Base-by-base conservation (phyloP, 2,113 vertebrate genomes). In the Sprattus sprattus region DNA sequence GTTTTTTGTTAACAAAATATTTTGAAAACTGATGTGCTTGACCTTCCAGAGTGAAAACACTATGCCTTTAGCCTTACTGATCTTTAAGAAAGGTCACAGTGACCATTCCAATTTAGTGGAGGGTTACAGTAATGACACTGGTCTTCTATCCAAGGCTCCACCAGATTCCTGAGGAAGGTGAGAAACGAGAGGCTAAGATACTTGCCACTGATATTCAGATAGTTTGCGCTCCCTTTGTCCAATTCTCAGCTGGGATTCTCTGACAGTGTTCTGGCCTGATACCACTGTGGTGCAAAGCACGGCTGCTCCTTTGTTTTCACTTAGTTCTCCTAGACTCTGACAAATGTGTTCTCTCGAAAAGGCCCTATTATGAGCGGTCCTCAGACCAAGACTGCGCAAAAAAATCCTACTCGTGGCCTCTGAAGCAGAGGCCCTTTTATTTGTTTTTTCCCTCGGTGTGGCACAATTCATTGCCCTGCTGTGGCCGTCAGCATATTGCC, bases 401-500 rank as follows among this genome's bases (percentile, higher is more conserved):
- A 20, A 64, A 64, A 64, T n/a, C 6, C 18, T 25, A 47, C 88
- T 90, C 82, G 84, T 92, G 89, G 90, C 88, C 85, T 91, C 86
- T 81, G 83, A 91, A 92, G 91, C 91, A 92, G 92, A 89, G 86
- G 81, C 75, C 45, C 44, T 87, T 91, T 91, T 90, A 91, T 93
- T 93, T 93, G 91, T 92, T 94, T 90, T 89, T 90, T 93, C 87
- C 89, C 90, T 92, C 86, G 89, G 52, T 83, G 47, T 92, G 89
- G 91, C 88, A 84, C 86, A 88, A 93, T 94, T 90, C 90, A 94
- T 94, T 89, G 90, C 86, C 84, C 3, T 85, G 83, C 52, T 90
- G 86, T 85, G 84, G 85, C 91, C 91, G 88, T 93, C 90, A 90
- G 87, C 86, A 86, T 83, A 83, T 88, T 71, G 39, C 89, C 86